These are phyloP conservation scores for Pterois miles DNA, from an alignment of 2,797 vertebrate genomes.

Conservation along the genomic window DNA sequence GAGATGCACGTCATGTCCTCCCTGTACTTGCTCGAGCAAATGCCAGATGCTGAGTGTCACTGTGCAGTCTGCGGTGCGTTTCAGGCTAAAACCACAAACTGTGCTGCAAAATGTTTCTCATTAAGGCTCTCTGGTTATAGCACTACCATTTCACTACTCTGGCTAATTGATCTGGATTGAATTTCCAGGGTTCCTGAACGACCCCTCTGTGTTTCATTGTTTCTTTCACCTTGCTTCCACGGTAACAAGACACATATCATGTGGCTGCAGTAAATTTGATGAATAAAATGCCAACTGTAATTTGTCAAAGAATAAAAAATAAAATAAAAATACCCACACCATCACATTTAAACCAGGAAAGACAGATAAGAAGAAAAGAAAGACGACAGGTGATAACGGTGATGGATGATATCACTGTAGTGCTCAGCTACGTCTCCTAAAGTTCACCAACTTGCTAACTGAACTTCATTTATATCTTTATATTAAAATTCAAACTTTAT, in stretches of 20 bases:
- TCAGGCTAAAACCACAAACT: conserved; percentile 40
- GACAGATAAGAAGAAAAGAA: background rate
- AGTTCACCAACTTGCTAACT: conserved; percentile 46
- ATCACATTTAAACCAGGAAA: background rate
- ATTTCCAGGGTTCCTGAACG: conserved; percentile 36
- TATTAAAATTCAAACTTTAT: conserved; percentile 59
- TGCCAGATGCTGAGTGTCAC: conserved; percentile 47
- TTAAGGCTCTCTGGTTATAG: conserved; percentile 26
- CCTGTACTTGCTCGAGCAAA: conserved; percentile 23
- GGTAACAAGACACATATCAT: conserved; percentile 20
- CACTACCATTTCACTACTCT: conserved; percentile 17
- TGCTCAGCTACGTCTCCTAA: conserved; percentile 9
- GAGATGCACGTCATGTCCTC: conserved; percentile 6
- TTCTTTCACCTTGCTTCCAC: conserved; percentile 37
- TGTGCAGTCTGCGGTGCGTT: conserved; percentile 20
- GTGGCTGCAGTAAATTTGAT: background rate
- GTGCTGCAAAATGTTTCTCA: conserved; percentile 53
- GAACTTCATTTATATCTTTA: conserved; percentile 47
- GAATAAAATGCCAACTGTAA: conserved; percentile 10
- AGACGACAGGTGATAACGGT: conserved; percentile 4
- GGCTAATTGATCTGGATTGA: conserved; percentile 54
- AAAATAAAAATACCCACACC: background rate
- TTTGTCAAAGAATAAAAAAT: conserved; percentile 1
- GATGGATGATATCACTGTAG: conserved; percentile 13
- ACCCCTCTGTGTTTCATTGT: conserved; percentile 21